A percentile compares a stretch with the other conserved stretches of the same genome.
Evolutionary conservation across 2,888 invertebrate genomes (phyloP).

Genomic region (Carterocephalus palaemon): DNA sequence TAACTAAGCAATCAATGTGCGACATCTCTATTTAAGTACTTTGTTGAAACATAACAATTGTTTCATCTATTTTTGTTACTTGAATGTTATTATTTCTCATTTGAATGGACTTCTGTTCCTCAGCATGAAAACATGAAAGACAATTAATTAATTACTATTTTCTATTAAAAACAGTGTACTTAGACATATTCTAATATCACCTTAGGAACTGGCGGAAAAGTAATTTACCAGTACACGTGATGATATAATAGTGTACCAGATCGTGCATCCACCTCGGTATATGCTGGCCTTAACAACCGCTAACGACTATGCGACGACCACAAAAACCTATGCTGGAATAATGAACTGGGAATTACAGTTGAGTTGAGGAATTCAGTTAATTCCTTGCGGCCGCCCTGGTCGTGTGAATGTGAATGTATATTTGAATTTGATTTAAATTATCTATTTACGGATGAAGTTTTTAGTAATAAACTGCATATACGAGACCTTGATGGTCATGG

Average conservation of each 20-base stretch:
- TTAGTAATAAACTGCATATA: too few species aligned
- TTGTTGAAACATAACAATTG: too few species aligned
- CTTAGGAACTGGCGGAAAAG: slow-evolving; percentile 36
- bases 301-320: slow-evolving; percentile 17
- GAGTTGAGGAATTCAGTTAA: slow-evolving; percentile 17
- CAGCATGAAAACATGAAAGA: too few species aligned
- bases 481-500: too few species aligned
- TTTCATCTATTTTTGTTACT: too few species aligned
- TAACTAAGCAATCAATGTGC: too few species aligned
- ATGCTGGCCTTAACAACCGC: slow-evolving; percentile 8
- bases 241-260: slow-evolving; percentile 32
- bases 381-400: slow-evolving; percentile 11
- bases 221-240: slow-evolving; percentile 27
- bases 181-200: slow-evolving; percentile 29
- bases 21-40: too few species aligned
- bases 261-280: slow-evolving; percentile 23
- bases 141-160: too few species aligned
- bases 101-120: too few species aligned
- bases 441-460: background rate
- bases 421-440: background rate
- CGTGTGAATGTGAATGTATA: slow-evolving; percentile 20
- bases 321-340: slow-evolving; percentile 19
- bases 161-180: background rate
- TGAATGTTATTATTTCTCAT: too few species aligned
- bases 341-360: slow-evolving; percentile 19